Conservation (phyloP, 2,888 invertebrate genomes). For the Atherix ibis region DNA sequence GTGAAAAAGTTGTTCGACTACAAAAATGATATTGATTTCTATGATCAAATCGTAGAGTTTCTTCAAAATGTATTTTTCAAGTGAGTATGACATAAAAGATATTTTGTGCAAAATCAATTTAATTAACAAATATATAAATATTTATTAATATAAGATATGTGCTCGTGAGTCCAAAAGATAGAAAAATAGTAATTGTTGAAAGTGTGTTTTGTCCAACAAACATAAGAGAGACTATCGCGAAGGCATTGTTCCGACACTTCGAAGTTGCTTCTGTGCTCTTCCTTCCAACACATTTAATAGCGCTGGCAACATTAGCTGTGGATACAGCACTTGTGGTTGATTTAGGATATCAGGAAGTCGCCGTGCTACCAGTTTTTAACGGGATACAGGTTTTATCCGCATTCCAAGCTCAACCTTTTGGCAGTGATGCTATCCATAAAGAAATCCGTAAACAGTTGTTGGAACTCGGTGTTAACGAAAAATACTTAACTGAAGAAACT, state of each 20-base stretch:
- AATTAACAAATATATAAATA: slow-evolving; percentile 1
- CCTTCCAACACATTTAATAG: slow-evolving; percentile 72
- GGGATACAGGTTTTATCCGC: slow-evolving; percentile 73
- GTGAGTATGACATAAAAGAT: slow-evolving; percentile 33
- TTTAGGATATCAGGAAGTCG: slow-evolving; percentile 73
- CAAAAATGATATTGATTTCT: slow-evolving; percentile 49
- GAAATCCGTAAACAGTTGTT: slow-evolving; percentile 40
- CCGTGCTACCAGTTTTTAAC: slow-evolving; percentile 70
- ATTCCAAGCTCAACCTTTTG: slow-evolving; percentile 68
- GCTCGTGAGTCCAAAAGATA: slow-evolving; percentile 82
- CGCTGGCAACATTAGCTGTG: slow-evolving; percentile 67
- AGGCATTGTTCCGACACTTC: slow-evolving; percentile 82
- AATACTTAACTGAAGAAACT: slow-evolving; percentile 35
- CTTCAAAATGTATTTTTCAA: slow-evolving; percentile 77
- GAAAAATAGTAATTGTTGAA: slow-evolving; percentile 83
- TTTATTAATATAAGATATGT: slow-evolving; percentile 46
- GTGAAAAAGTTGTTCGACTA: slow-evolving; percentile 49
- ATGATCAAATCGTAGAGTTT: slow-evolving; percentile 75
- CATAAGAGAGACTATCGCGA: slow-evolving; percentile 75
- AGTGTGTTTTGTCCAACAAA: slow-evolving; percentile 67
- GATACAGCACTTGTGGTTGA: slow-evolving; percentile 73
- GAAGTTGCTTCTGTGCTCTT: slow-evolving; percentile 72
- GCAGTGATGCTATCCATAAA: slow-evolving; percentile 52
- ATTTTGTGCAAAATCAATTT: not conserved
- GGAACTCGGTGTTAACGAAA: slow-evolving; percentile 28